These are phyloP conservation scores for Atrina japonica DNA, from an alignment of 2,888 invertebrate species.

Conservation along the genomic window DNA sequence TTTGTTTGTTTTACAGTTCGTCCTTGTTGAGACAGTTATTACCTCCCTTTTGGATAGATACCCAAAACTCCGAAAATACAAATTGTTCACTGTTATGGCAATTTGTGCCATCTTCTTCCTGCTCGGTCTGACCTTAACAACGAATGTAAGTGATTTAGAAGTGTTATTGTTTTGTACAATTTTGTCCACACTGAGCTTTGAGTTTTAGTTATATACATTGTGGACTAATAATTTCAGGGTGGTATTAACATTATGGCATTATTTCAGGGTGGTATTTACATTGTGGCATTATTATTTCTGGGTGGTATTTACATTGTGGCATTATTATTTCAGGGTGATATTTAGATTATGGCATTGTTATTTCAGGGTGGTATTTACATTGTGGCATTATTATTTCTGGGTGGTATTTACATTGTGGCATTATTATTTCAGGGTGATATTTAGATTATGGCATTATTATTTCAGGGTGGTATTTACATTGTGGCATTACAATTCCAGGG, in stretches of 20 bases:
- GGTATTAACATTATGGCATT: no score
- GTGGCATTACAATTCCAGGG: no score
- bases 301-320: constrained; percentile 74
- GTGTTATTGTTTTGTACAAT: not conserved
- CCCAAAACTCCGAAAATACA: constrained; percentile 79
- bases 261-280: no score
- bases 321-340: constrained; percentile 67
- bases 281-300: constrained; percentile 62
- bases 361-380: no score
- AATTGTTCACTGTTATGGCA: constrained; percentile 67
- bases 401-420: no score
- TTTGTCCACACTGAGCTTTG: no score
- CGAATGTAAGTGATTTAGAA: constrained; percentile 60
- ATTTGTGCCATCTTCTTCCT: constrained; percentile 68
- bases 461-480: no score
- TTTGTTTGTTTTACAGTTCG: constrained; percentile 75
- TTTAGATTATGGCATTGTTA: constrained; percentile 72
- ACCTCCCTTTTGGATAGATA: constrained; percentile 79
- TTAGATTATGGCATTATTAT: no score
- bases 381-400: no score
- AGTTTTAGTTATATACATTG: no score
- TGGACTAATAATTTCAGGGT: no score
- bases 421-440: constrained; percentile 42
- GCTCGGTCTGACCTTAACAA: constrained; percentile 72
- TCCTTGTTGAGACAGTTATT: constrained; percentile 80